phyloP scores from a whole-genome alignment of 2,888 invertebrate genomes.

The Fabriciana adippe region DNA sequence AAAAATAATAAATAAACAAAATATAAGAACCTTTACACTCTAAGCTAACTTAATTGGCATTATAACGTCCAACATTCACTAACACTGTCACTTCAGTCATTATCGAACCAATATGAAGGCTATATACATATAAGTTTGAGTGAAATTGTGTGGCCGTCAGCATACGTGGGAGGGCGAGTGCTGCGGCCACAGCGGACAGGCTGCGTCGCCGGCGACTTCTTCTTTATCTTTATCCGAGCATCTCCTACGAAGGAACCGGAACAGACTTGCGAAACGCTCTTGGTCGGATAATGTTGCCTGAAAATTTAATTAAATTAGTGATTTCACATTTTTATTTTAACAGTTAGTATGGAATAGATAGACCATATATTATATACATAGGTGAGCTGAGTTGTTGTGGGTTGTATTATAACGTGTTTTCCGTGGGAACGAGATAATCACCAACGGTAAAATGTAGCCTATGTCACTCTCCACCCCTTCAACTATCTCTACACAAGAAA shows the following conservation, averaged over 20 bases:
- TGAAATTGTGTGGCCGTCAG: neutral
- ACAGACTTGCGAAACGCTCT: constrained; percentile 54
- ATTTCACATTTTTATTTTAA: neutral
- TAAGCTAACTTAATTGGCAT: constrained; percentile 6
- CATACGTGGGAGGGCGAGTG: constrained; percentile 25
- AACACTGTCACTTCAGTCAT: constrained; percentile 13
- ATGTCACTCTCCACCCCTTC: too few relatives aligned
- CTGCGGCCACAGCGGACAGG: constrained; percentile 56
- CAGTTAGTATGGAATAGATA: too few relatives aligned
- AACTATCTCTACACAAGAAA: too few relatives aligned
- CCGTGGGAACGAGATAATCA: too few relatives aligned
- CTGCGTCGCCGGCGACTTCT: constrained; percentile 53
- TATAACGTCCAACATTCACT: neutral
- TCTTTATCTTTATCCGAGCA: constrained; percentile 58
- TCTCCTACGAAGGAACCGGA: constrained; percentile 52
- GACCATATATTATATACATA: too few relatives aligned
- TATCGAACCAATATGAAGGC: constrained; percentile 18
- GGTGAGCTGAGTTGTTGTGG: too few relatives aligned
- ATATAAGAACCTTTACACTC: constrained; percentile 16
- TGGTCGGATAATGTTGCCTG: constrained; percentile 70
- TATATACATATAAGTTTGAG: constrained; percentile 6
- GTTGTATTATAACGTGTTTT: too few relatives aligned
- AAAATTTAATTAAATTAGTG: constrained; percentile 5
- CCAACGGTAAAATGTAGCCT: too few relatives aligned
- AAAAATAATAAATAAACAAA: constrained; percentile 1